Base-by-base conservation (phyloP, 2,113 vertebrate genomes). In the Bubo bubo region DNA sequence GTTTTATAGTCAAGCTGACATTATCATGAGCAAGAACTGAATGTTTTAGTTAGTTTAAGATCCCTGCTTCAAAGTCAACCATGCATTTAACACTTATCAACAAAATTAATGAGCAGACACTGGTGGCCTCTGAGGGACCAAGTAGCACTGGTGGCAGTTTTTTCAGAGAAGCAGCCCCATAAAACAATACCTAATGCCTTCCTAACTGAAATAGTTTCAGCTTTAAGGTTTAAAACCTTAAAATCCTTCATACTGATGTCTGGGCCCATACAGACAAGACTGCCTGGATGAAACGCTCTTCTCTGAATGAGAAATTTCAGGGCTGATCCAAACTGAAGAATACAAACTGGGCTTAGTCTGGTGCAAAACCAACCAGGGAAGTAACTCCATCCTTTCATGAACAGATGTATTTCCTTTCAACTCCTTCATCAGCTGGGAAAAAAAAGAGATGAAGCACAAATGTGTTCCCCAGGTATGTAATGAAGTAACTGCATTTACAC, bases 81-180 rank as follows among this genome's bases (percentile, higher is more conserved):
- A 27, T 59, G 63, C 91, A 79, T 97, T 96, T 93, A 96, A 86
- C 64, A 80, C 67, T 85, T 95, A 92, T 56, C 92, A 95, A 90
- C 81, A 96, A 97, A 96, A 93, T 86, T 95, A 95, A 95, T 16
- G 87, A 92, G 30, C 68, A 93, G 70, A 75, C 41, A 75, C 32
- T 59, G 39, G 66, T 88, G 49, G 87, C 64, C 82, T 93, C 79
- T 67, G 50, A 83, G 64, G 59, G 37, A 60, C 41, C 63, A 92
- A 45, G 73, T 34, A 64, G 35, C 23, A 60, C 14, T 20, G 20
- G 26, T 73, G 73, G 26, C 34, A 93, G 27, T 14, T 79, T 27
- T 90, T 86, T 92, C 30, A 70, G 67, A 83, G 49, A 73, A 87
- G 55, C 83, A 53, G 37, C 16, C 41, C 62, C 55, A 64, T 81